Conservation (phyloP, 2,888 invertebrate genomes). For the Luperina testacea region DNA sequence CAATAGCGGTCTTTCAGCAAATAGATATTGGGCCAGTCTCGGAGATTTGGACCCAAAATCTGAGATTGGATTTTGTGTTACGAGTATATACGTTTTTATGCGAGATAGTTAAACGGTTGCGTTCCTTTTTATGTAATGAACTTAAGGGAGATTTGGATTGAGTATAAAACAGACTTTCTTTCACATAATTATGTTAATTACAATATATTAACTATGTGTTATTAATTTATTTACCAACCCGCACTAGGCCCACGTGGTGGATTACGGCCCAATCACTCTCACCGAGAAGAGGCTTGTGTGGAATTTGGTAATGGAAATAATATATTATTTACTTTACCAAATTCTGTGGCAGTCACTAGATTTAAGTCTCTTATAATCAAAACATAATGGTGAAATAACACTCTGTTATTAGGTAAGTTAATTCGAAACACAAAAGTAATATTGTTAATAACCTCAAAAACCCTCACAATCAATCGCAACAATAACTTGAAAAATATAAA, state of each 20-base stretch:
- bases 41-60: slow-evolving; percentile 47
- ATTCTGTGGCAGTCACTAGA: background rate
- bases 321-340: too few relatives aligned
- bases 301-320: too few relatives aligned
- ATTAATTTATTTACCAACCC: background rate
- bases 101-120: slow-evolving; percentile 13
- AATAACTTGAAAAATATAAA: slow-evolving; percentile 10
- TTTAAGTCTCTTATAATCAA: background rate
- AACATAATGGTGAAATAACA: background rate
- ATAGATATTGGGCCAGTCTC: slow-evolving; percentile 59
- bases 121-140: background rate
- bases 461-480: slow-evolving; percentile 12
- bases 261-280: background rate
- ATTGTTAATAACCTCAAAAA: slow-evolving; percentile 7
- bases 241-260: background rate
- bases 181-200: too few relatives aligned
- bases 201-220: background rate
- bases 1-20: slow-evolving; percentile 60
- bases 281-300: background rate
- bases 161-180: background rate
- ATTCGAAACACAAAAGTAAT: slow-evolving; percentile 19
- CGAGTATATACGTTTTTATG: slow-evolving; percentile 40
- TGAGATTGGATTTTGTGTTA: slow-evolving; percentile 51
- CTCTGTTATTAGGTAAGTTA: too few relatives aligned
- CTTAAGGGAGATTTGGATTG: background rate